A percentile compares a stretch with the other conserved stretches of the same genome.
Conservation (phyloP, 2,888 invertebrate species). For the Chouioia cunea region DNA sequence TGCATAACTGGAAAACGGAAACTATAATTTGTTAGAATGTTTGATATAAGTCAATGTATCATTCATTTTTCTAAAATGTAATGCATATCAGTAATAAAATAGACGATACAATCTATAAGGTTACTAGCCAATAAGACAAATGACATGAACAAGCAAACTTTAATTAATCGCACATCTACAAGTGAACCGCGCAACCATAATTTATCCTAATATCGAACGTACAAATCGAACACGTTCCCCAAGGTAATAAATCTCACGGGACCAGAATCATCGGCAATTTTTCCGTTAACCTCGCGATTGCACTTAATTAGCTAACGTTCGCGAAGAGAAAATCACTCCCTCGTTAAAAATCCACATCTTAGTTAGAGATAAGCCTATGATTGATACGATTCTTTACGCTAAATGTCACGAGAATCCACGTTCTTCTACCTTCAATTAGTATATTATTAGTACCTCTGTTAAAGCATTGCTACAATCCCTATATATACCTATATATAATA, state of each 20-base stretch:
- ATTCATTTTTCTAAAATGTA: too few species aligned
- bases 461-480: too few species aligned
- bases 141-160: neutral
- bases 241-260: neutral
- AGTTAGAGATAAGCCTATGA: constrained; percentile 24
- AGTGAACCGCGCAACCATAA: neutral
- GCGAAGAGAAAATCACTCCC: neutral
- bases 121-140: neutral
- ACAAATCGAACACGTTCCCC: constrained; percentile 1
- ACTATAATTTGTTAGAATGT: too few species aligned
- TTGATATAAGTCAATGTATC: too few species aligned
- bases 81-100: too few species aligned
- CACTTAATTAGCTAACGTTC: constrained; percentile 36
- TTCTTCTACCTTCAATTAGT: neutral
- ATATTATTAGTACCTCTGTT: too few species aligned
- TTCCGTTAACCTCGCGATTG: constrained; percentile 10
- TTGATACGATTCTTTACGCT: constrained; percentile 7
- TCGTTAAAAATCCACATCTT: constrained; percentile 33
- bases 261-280: constrained; percentile 22
- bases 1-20: too few species aligned
- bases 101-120: neutral
- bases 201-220: neutral
- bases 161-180: neutral
- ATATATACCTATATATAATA: too few species aligned
- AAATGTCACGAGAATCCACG: constrained; percentile 4